phyloP scores from a whole-genome alignment of 2,888 invertebrate species.

The Fragum fragum region DNA sequence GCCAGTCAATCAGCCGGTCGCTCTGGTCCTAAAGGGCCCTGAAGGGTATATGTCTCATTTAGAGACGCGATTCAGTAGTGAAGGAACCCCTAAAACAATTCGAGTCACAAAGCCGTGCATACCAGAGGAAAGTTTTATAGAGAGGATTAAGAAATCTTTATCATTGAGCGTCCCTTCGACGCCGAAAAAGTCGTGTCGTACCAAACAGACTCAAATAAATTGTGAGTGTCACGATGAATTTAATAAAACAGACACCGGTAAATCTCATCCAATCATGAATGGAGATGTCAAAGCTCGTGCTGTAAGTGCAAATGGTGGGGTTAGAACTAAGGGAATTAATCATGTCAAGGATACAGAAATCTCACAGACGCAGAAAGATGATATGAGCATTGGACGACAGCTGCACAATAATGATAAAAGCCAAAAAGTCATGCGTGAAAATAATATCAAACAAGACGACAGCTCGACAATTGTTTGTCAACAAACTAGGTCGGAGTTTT shows the following conservation, averaged over 20 bases:
- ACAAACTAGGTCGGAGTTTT: not conserved
- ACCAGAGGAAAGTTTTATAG: constrained; percentile 74
- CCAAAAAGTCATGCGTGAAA: not conserved
- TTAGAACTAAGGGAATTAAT: not conserved
- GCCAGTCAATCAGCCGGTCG: constrained; percentile 76
- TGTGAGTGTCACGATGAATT: constrained; percentile 40
- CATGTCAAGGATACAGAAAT: not conserved
- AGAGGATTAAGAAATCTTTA: constrained; percentile 75
- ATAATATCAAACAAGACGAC: not conserved
- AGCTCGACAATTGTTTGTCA: not conserved
- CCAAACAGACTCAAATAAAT: constrained; percentile 59
- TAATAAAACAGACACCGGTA: not conserved
- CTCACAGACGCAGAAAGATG: not conserved
- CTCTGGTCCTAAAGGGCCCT: constrained; percentile 81
- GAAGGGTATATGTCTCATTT: constrained; percentile 83
- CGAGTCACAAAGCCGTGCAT: constrained; percentile 81
- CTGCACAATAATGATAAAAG: not conserved
- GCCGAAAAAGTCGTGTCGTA: constrained; percentile 40
- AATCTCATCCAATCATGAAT: constrained; percentile 5
- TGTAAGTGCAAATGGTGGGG: not conserved
- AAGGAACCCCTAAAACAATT: constrained; percentile 80
- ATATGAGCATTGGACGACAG: not conserved
- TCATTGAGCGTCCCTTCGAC: constrained; percentile 62
- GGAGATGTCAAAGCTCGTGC: not conserved
- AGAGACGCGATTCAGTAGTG: constrained; percentile 82